Evolutionary conservation across 2,797 vertebrate species (phyloP), one percentile per base, ranked within the genome.

Genomic region (Discoglossus pictus): DNA sequence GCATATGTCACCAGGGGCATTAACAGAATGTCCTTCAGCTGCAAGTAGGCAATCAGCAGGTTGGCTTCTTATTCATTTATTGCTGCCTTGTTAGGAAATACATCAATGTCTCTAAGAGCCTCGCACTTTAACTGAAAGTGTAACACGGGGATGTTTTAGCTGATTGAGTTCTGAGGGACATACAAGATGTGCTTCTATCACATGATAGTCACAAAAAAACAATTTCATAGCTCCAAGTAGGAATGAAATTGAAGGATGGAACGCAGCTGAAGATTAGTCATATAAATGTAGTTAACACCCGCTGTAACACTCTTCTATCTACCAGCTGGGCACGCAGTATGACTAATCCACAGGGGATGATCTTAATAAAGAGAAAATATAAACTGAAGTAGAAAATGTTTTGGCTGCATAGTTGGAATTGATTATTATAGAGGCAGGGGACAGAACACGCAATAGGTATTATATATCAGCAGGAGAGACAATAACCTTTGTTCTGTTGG

Each of bases 391-490:
- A 48, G 12, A 10, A 40, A 63, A 52, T 63, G 23, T 25, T 39
- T 63, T 27, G 13, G 17, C 35, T 15, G 17, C 24, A 13, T 36
- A 51, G 47, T 7, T 23, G 25, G 35, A 6, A 40, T 51, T 63
- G 46, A 63, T 63, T 16, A 13, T 6, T 13, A 43, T 6, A 27
- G 13, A 58, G 38, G 36, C 23, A 11, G 38, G 6, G 39, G 43
- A 25, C 21, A 31, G 35, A 31, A 27, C 60, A 51, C 60, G n/a
- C n/a, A n/a, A n/a, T n/a, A n/a, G n/a, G n/a, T n/a, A 51, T 51
- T 62, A 31, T 42, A 34, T 39, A 12, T 18, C 7, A 12, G 9
- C n/a, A 51, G 60, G 24, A 16, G 25, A 12, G 34, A 40, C 39
- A 34, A 38, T 13, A 2, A 62, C 47, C 61, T 42, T 40, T 51